Conservation (phyloP, 2,797 vertebrate genomes). For the Chaunax sp. region DNA sequence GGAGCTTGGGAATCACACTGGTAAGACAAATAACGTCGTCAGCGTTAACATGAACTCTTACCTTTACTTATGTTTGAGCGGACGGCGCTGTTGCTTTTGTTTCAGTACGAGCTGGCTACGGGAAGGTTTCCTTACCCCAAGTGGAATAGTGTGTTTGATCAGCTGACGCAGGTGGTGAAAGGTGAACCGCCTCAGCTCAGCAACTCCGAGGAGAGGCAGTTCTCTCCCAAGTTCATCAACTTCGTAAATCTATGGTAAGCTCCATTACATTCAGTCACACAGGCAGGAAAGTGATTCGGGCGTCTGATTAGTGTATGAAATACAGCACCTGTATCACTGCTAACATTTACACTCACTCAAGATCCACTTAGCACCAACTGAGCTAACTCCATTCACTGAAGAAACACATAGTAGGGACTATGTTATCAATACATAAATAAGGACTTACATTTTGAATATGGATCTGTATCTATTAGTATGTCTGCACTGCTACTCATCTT, state of each 20-base stretch:
- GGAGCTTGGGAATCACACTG: slow-evolving; percentile 98
- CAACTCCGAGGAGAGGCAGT: slow-evolving; percentile 96
- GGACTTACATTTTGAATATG: too few relatives aligned
- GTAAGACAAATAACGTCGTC: slow-evolving; percentile 65
- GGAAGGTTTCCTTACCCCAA: slow-evolving; percentile 97
- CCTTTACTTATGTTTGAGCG: neutral
- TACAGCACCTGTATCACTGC: neutral
- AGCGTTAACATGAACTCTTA: neutral
- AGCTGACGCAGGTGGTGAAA: slow-evolving; percentile 98
- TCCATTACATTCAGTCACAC: neutral
- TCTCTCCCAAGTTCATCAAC: slow-evolving; percentile 97
- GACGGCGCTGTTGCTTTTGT: slow-evolving; percentile 10
- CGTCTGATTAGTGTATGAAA: neutral
- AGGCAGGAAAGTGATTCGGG: too few relatives aligned
- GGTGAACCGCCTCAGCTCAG: slow-evolving; percentile 97
- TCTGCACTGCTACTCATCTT: too few relatives aligned
- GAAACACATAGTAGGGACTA: too few relatives aligned
- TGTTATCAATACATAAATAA: too few relatives aligned
- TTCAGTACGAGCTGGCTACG: slow-evolving; percentile 95
- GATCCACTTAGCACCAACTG: neutral
- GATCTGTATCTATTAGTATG: too few relatives aligned
- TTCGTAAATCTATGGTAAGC: slow-evolving; percentile 98
- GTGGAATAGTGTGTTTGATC: slow-evolving; percentile 99
- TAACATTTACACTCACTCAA: too few relatives aligned
- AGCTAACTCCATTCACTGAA: neutral